These are phyloP conservation scores for Etheostoma perlongum DNA, from an alignment of 2,797 vertebrate species.

Conservation along the genomic window DNA sequence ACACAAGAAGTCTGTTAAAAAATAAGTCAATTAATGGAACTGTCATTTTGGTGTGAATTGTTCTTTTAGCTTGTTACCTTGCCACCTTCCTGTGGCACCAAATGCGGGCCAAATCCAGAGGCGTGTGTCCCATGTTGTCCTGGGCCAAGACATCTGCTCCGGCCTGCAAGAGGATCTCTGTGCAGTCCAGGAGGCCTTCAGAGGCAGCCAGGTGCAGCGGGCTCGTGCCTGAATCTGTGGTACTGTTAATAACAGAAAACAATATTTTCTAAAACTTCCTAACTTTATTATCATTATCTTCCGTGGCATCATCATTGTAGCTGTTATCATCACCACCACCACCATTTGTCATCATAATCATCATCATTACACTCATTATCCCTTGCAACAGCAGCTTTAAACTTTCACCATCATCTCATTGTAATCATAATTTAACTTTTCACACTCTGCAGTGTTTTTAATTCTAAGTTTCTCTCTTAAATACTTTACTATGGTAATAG, in stretches of 20 bases:
- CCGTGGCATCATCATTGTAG: not conserved
- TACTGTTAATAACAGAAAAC: conserved; percentile 39
- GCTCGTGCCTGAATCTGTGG: conserved; percentile 68
- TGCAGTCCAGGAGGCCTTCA: conserved; percentile 74
- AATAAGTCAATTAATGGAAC: not conserved
- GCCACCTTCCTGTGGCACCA: conserved; percentile 69
- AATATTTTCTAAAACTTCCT: not conserved
- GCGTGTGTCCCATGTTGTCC: conserved; percentile 71
- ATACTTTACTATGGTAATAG: not conserved
- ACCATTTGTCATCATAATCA: conserved; percentile 10
- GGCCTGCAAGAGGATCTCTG: conserved; percentile 60
- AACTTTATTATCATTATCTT: not conserved
- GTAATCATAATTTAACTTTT: conserved; percentile 14
- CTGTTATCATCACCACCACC: not conserved
- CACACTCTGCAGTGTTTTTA: not conserved
- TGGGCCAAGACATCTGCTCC: conserved; percentile 70
- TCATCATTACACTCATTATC: conserved; percentile 21
- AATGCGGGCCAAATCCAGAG: conserved; percentile 74
- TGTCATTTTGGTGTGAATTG: not conserved
- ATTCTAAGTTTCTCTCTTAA: not conserved
- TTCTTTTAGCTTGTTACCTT: conserved; percentile 56
- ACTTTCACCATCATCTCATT: conserved; percentile 21
- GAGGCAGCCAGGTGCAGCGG: conserved; percentile 80
- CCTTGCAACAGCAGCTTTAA: conserved; percentile 5
- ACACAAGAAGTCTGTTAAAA: not conserved